These are phyloP conservation scores for Meta bourneti DNA, from an alignment of 2,888 invertebrate genomes.

Conservation along the genomic window DNA sequence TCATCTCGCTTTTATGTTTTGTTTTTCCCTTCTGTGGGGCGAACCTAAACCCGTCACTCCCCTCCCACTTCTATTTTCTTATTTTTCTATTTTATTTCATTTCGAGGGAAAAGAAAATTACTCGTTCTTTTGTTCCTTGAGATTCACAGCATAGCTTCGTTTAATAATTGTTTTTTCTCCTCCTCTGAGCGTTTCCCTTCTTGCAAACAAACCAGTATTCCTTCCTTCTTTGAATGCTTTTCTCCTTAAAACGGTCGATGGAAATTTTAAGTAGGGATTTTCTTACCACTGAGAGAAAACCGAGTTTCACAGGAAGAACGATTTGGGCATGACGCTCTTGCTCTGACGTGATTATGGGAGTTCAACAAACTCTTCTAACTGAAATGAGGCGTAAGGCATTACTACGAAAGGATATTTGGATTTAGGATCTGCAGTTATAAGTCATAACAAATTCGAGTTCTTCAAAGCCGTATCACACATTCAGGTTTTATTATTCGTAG, in stretches of 20 bases:
- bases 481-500: too few species aligned
- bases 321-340: too few species aligned
- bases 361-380: too few species aligned
- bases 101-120: constrained; percentile 14
- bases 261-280: constrained; percentile 3
- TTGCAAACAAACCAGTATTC: neutral
- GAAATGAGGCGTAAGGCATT: too few species aligned
- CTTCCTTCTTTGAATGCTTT: neutral
- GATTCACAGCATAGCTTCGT: constrained; percentile 14
- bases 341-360: too few species aligned
- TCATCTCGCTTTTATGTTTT: neutral
- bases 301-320: too few species aligned
- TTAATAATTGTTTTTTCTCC: constrained; percentile 5
- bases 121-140: constrained; percentile 8
- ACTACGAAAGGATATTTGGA: too few species aligned
- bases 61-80: neutral
- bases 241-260: neutral
- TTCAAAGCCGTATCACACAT: too few species aligned
- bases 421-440: too few species aligned
- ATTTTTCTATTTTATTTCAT: neutral
- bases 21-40: neutral
- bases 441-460: too few species aligned
- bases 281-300: too few species aligned
- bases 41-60: neutral
- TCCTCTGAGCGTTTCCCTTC: neutral